Percentiles rank a stretch among this genome's conserved stretches.
These are phyloP conservation scores for Smithornis capensis DNA, from an alignment of 2,113 vertebrate genomes.

Conservation along the genomic window DNA sequence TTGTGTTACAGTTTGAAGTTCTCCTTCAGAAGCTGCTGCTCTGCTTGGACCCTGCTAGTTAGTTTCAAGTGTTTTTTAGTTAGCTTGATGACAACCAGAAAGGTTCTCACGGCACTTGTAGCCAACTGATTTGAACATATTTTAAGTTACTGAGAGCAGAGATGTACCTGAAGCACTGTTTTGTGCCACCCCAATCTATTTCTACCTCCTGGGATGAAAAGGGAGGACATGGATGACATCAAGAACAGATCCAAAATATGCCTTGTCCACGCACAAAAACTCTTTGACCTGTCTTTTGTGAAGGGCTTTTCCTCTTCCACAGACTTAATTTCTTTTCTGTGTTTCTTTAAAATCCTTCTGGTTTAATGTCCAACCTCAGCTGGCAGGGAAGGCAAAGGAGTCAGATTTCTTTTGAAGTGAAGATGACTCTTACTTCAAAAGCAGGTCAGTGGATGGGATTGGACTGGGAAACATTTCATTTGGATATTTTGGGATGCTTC, in stretches of 20 bases:
- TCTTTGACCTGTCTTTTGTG: not conserved
- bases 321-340: not conserved
- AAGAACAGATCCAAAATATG: not conserved
- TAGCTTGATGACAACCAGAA: not conserved
- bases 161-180: not conserved
- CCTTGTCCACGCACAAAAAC: not conserved
- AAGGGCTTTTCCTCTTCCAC: not conserved
- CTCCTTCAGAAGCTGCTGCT: not conserved
- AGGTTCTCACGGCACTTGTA: not conserved
- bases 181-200: not conserved
- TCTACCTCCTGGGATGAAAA: not conserved
- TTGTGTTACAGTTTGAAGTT: not conserved
- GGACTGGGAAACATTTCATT: not conserved
- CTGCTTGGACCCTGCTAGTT: not conserved
- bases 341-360: constrained; percentile 7
- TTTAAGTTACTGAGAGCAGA: not conserved
- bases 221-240: not conserved
- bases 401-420: constrained; percentile 46
- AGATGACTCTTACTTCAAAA: constrained; percentile 48
- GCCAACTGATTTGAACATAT: not conserved
- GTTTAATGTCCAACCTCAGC: not conserved
- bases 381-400: constrained; percentile 26
- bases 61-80: not conserved
- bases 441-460: constrained; percentile 20
- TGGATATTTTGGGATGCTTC: not conserved